A percentile compares a stretch with the other conserved stretches of the same genome.
Evolutionary conservation across 2,888 invertebrate species (phyloP).

Genomic region (Lochmaea crataegi): DNA sequence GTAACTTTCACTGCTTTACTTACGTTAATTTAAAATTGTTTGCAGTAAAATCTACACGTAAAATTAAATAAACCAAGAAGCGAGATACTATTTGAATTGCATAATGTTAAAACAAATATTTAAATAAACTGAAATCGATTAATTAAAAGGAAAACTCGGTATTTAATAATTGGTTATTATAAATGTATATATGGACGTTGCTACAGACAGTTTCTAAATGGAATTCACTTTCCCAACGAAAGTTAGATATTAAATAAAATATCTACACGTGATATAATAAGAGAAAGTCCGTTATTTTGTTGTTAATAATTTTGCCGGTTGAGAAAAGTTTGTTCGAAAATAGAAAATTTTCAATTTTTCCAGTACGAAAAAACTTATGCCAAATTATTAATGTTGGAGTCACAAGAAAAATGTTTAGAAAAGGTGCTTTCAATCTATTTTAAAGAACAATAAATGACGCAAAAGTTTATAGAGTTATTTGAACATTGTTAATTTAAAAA

Average conservation of each 20-base stretch:
- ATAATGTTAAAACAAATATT: background rate
- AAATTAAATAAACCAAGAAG: background rate
- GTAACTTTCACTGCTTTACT: background rate
- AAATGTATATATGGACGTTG: background rate
- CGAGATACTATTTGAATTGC: background rate
- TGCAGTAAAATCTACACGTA: background rate
- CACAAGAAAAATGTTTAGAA: no score
- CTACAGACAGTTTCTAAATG: background rate
- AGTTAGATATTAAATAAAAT: constrained; percentile 1
- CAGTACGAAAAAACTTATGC: no score
- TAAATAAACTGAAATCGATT: background rate
- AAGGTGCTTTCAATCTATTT: no score
- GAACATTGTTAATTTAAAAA: no score
- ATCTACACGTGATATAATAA: background rate
- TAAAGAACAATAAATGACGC: no score
- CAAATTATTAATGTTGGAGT: no score
- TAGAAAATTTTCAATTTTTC: no score
- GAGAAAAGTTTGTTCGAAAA: background rate
- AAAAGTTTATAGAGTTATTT: no score
- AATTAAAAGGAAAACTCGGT: background rate
- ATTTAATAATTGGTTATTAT: background rate
- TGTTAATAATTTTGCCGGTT: background rate
- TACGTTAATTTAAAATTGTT: background rate
- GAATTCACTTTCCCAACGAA: background rate
- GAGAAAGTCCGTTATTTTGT: background rate